Percentiles rank a stretch among this genome's conserved stretches.
phyloP scores from a whole-genome alignment of 2,888 invertebrate species.

The Agrotis clavis region DNA sequence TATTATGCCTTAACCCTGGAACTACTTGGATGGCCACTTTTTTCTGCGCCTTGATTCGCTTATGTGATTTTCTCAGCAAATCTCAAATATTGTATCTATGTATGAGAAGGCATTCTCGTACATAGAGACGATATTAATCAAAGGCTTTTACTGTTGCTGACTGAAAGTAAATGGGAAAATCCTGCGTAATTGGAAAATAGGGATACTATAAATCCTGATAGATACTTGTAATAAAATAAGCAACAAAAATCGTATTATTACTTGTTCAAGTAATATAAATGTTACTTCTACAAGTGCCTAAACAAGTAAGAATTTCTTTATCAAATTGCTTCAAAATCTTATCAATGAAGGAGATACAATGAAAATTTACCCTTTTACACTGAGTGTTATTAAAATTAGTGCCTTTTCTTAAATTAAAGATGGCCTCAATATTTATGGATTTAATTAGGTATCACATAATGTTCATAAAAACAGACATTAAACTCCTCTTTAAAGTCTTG shows the following conservation, averaged over 20 bases:
- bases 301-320: no score
- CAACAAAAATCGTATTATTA: not conserved
- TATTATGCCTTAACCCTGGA: conserved; percentile 57
- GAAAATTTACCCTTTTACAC: no score
- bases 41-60: conserved; percentile 51
- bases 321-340: no score
- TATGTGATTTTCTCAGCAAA: conserved; percentile 48
- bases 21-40: conserved; percentile 50
- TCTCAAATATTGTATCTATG: no score
- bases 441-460: not conserved
- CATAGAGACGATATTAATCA: conserved; percentile 53
- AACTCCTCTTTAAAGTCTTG: conserved; percentile 21
- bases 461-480: not conserved
- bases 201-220: not conserved
- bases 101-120: conserved; percentile 29
- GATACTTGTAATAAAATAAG: not conserved
- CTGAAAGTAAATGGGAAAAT: conserved; percentile 25
- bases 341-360: no score
- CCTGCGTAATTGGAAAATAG: conserved; percentile 5
- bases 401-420: not conserved
- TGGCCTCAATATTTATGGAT: not conserved
- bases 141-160: conserved; percentile 37
- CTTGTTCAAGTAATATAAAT: not conserved
- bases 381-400: no score
- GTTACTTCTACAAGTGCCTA: no score